A percentile compares a stretch with the other conserved stretches of the same genome.
These are phyloP conservation scores for Callipepla californica DNA, from an alignment of 2,113 vertebrate species.

Conservation along the genomic window DNA sequence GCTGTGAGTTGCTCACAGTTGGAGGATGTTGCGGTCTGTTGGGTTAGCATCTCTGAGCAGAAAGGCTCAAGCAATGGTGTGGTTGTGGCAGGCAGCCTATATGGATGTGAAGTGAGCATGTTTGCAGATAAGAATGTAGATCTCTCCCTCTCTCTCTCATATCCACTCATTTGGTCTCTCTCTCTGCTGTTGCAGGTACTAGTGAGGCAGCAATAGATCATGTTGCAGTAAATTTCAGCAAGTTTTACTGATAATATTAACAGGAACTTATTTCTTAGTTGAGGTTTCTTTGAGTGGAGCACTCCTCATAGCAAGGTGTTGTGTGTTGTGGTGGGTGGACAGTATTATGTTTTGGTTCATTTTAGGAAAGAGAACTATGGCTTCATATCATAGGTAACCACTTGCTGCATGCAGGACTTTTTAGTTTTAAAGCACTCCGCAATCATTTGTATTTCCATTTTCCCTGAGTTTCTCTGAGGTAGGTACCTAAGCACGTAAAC, in stretches of 20 bases:
- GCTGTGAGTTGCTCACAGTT: not conserved
- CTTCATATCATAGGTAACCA: not conserved
- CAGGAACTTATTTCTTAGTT: not conserved
- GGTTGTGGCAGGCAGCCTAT: not conserved
- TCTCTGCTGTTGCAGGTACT: slow-evolving; percentile 11
- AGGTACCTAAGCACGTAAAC: not conserved
- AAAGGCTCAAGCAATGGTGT: not conserved
- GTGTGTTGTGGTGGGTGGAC: not conserved
- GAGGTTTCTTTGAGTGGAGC: not conserved
- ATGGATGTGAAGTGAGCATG: not conserved
- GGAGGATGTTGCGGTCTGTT: not conserved
- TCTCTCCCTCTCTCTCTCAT: slow-evolving; percentile 70
- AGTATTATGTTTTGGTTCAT: not conserved
- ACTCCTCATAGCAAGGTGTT: not conserved
- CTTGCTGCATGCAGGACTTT: not conserved
- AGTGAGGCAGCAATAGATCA: not conserved
- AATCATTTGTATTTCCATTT: not conserved
- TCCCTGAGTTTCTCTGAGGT: slow-evolving; percentile 27
- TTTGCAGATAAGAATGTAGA: not conserved
- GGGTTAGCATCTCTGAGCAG: not conserved
- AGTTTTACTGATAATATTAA: not conserved
- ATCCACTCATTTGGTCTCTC: slow-evolving; percentile 21
- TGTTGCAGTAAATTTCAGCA: not conserved
- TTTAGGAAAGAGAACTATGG: not conserved
- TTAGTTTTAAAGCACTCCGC: slow-evolving; percentile 9